phyloP scores from a whole-genome alignment of 2,113 vertebrate genomes.

The Lycaon pictus region DNA sequence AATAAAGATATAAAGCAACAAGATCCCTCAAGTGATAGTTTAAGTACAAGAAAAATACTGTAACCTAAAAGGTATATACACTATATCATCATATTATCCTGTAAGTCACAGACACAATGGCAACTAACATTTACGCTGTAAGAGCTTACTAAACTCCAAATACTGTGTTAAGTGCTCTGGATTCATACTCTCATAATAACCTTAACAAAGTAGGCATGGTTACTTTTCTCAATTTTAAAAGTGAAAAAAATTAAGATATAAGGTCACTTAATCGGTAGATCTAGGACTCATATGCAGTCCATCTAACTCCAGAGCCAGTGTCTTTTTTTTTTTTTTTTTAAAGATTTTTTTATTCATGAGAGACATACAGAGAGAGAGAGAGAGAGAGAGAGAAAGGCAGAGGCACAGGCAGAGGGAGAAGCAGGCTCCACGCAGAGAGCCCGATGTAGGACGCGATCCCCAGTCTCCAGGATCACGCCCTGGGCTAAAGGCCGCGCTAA shows the following conservation, averaged over 20 bases:
- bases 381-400: no score
- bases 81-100: not conserved
- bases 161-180: not conserved
- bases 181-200: not conserved
- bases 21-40: conserved; percentile 13
- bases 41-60: conserved; percentile 1
- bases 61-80: not conserved
- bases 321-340: no score
- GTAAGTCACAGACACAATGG: not conserved
- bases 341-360: no score
- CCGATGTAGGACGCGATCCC: no score
- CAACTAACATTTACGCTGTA: not conserved
- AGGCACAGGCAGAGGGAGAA: no score
- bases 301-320: not conserved
- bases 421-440: no score
- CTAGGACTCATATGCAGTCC: not conserved
- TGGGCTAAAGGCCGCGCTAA: no score
- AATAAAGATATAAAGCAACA: conserved; percentile 73
- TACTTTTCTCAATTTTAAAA: not conserved
- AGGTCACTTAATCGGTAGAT: not conserved
- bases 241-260: not conserved
- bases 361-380: no score
- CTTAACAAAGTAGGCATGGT: not conserved
- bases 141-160: not conserved
- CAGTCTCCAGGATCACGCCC: no score